Conservation (phyloP, 2,797 vertebrate species). For the Sebastes elongatus region DNA sequence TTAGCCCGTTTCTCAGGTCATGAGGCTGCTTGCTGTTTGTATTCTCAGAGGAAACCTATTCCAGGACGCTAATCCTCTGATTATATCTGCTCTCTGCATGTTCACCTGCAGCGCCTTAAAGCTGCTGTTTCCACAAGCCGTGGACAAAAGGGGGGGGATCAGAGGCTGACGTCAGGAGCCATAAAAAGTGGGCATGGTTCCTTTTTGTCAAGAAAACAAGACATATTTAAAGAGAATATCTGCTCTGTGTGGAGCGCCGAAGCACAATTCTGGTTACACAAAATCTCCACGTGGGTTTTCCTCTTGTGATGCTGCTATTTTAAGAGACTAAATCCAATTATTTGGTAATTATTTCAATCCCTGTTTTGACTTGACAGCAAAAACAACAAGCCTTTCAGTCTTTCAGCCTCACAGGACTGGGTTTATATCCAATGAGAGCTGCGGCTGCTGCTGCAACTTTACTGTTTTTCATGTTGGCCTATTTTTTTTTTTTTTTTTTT, state of each 20-base stretch:
- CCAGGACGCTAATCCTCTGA: slow-evolving; percentile 39
- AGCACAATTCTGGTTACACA: neutral
- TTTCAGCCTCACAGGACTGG: neutral
- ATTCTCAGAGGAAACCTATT: slow-evolving; percentile 3
- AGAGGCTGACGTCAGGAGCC: neutral
- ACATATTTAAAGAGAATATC: neutral
- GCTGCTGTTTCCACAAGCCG: neutral
- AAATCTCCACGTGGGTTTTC: slow-evolving; percentile 19
- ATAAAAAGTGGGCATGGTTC: neutral
- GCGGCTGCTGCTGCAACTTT: neutral
- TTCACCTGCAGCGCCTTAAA: slow-evolving; percentile 1
- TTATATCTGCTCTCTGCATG: slow-evolving; percentile 19
- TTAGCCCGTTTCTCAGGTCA: slow-evolving; percentile 9
- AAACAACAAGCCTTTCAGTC: slow-evolving; percentile 40
- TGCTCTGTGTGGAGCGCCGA: no score
- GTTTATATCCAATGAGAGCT: neutral
- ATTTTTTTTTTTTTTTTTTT: neutral
- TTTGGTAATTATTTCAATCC: slow-evolving; percentile 42
- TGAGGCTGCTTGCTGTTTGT: neutral
- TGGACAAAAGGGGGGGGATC: neutral
- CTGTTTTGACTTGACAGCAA: slow-evolving; percentile 38
- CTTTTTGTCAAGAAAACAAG: neutral
- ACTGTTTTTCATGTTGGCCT: neutral
- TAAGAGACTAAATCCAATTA: slow-evolving; percentile 40
- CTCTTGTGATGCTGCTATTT: slow-evolving; percentile 52